Evolutionary conservation across 2,797 vertebrate genomes (phyloP).

Genomic region (Centropyge bicolor): DNA sequence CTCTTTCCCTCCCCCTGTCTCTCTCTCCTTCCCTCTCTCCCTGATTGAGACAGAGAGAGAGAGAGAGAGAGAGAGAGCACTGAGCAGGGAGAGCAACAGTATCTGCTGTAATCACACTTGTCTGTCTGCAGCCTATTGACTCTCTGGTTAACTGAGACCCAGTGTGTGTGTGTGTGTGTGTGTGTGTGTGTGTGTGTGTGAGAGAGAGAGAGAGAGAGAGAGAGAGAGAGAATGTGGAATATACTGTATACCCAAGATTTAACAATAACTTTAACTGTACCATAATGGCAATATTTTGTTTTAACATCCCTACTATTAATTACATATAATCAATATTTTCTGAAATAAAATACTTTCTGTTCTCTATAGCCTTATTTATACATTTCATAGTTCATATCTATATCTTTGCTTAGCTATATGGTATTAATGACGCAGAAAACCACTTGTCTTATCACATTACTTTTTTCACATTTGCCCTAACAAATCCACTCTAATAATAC

Average conservation of each 20-base stretch:
- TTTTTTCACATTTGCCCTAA: too few relatives aligned
- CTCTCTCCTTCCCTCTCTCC: not conserved
- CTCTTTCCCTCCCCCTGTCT: not conserved
- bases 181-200: conserved; percentile 54
- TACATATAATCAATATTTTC: not conserved
- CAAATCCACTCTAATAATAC: not conserved
- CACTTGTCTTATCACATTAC: not conserved
- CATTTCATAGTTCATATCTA: not conserved
- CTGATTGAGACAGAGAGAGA: conserved; percentile 44
- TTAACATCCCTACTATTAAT: not conserved
- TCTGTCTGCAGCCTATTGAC: conserved; percentile 80
- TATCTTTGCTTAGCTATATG: not conserved
- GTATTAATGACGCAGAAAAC: not conserved
- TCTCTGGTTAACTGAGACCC: conserved; percentile 71
- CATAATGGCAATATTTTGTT: not conserved
- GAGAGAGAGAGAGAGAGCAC: conserved; percentile 47
- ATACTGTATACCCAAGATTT: not conserved
- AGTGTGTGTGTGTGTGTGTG: conserved; percentile 45
- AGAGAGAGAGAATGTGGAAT: too few relatives aligned
- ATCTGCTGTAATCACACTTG: conserved; percentile 80
- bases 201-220: too few relatives aligned
- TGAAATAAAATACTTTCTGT: not conserved
- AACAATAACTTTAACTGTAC: not conserved
- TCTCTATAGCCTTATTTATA: not conserved
- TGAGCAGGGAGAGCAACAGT: conserved; percentile 70